Base-by-base conservation (phyloP, 2,797 vertebrate genomes). In the Amblyraja radiata region DNA sequence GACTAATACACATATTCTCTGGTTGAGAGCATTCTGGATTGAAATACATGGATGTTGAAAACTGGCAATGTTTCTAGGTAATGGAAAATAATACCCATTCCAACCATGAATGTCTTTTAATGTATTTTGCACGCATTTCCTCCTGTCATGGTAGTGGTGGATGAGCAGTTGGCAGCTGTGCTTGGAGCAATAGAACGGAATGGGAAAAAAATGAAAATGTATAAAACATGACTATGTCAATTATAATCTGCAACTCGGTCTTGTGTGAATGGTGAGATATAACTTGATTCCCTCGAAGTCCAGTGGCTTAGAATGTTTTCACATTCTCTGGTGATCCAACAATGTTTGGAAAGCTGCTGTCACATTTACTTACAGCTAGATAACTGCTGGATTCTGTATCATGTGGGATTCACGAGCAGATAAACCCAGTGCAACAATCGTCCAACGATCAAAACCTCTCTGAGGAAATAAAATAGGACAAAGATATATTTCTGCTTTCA, bases 161-260 rank as follows among this genome's bases (percentile, higher is more conserved):
- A 79, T 88, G 65, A 68, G 61, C 63, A 32, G 84, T 16, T 68
- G 84, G 84, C 61, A 68, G 61, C 84, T 88, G 84, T 21, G 84
- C 28, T 88, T 88, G 84, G 25, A 68, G 65, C 61, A 88, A 88
- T 18, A 18, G 16, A 7, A 68, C 21, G 18, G 16, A 88, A 18
- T 88, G 61, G 46, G 63, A 88, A 36, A 88, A 28, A 88, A 65
- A 36, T 88, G 8, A 65, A 65, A 88, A 68, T 18, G 36, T 9
- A 88, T 88, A 63, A 88, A 68, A 88, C 65, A 68, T 32, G 32
- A 88, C 63, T 16, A 88, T 65, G 63, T 88, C n/a, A 88, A 32
- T 88, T 65, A 65, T n/a, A 13, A 88, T 88, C 14, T 32, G 32
- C n/a, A 65, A 36, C 1, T 88, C 16, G 4, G 84, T 36, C n/a